Percentiles rank a stretch among this genome's conserved stretches.
Evolutionary conservation across 2,113 vertebrate genomes (phyloP).

Genomic region (Oriolus oriolus): DNA sequence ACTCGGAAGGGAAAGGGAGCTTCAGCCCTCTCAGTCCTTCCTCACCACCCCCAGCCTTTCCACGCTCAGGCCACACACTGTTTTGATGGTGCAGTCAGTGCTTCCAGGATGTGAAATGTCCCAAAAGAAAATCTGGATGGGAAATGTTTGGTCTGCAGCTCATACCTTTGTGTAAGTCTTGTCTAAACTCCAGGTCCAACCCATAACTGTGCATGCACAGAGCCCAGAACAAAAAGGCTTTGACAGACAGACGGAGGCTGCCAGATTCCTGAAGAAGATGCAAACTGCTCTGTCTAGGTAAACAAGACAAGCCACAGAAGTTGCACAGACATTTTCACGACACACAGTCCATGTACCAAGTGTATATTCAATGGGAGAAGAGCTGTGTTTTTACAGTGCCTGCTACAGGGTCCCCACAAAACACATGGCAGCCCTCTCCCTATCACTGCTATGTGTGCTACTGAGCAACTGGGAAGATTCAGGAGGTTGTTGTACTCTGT

Average conservation of each 20-base stretch:
- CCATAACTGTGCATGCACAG: neutral
- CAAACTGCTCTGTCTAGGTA: neutral
- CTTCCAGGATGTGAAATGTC: neutral
- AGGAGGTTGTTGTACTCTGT: rapidly evolving
- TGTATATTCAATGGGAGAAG: neutral
- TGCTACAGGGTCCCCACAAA: neutral
- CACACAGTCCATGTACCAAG: neutral
- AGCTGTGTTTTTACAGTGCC: neutral
- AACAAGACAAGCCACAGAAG: neutral
- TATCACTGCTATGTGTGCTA: neutral
- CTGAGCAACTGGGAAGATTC: neutral
- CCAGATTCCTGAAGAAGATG: neutral
- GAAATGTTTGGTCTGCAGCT: neutral
- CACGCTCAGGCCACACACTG: rapidly evolving
- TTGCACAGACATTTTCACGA: neutral
- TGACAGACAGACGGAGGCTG: rapidly evolving
- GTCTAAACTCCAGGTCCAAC: neutral
- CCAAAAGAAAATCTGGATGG: neutral
- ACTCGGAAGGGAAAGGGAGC: neutral
- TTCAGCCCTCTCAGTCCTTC: neutral
- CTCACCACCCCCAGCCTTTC: neutral
- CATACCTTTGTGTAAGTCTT: neutral
- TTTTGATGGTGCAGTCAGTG: neutral
- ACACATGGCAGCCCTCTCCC: neutral
- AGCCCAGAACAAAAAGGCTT: neutral